A percentile compares a stretch with the other conserved stretches of the same genome.
Conservation (phyloP, 2,888 invertebrate genomes). For the Antheraea assamensis region DNA sequence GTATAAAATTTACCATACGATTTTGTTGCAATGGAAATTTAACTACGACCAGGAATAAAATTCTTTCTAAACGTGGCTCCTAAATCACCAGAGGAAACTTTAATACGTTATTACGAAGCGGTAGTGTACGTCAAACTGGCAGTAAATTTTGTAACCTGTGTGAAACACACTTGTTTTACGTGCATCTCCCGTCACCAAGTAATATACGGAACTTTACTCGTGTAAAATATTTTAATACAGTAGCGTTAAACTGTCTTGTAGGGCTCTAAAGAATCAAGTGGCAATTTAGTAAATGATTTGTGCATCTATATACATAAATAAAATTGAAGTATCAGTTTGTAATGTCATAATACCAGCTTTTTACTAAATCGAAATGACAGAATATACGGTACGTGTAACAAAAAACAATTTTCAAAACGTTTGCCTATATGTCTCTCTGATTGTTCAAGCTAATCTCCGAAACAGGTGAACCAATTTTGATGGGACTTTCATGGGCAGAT, state of each 20-base stretch:
- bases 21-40: slow-evolving; percentile 1
- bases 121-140: slow-evolving; percentile 15
- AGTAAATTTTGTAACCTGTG: slow-evolving; percentile 17
- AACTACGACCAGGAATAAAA: neutral
- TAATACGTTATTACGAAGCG: slow-evolving; percentile 16
- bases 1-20: slow-evolving; percentile 2
- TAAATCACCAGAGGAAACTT: slow-evolving; percentile 8
- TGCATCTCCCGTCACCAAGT: slow-evolving; percentile 4
- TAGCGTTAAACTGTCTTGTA: neutral
- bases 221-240: neutral
- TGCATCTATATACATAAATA: neutral
- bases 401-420: too few species aligned
- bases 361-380: too few species aligned
- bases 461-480: too few species aligned
- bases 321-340: too few species aligned
- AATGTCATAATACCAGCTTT: too few species aligned
- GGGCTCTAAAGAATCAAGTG: neutral
- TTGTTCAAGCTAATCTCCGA: too few species aligned
- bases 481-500: too few species aligned
- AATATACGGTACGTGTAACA: too few species aligned
- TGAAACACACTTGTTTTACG: slow-evolving; percentile 15
- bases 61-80: neutral
- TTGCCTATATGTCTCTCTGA: too few species aligned
- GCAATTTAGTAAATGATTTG: neutral
- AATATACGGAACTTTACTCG: neutral